Percentiles rank a stretch among this genome's conserved stretches.
Evolutionary conservation across 1,140 invertebrate genomes (phyloP).

Genomic region (Pseudomyrmex gracilis): DNA sequence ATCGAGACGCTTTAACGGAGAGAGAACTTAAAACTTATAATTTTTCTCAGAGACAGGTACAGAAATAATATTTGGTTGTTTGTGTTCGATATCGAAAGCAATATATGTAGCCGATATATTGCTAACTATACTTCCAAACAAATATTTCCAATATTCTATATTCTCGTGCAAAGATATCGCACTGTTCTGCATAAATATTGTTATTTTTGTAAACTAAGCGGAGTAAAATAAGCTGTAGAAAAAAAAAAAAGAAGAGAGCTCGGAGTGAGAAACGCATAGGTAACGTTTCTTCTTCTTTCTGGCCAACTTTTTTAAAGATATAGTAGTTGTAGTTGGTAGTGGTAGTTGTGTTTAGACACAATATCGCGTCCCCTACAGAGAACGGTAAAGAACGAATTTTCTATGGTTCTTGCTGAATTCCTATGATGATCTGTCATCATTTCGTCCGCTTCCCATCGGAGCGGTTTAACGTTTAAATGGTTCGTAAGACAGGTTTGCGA

Average conservation of each 20-base stretch:
- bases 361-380: neutral
- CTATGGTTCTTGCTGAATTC: neutral
- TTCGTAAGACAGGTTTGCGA: neutral
- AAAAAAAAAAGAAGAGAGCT: no score
- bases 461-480: slow-evolving; percentile 46
- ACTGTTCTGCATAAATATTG: no score
- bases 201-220: no score
- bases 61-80: neutral
- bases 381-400: neutral
- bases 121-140: neutral
- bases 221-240: no score
- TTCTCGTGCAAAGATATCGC: no score
- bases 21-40: slow-evolving; percentile 17
- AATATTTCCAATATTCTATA: neutral
- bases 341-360: slow-evolving; percentile 1
- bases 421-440: slow-evolving; percentile 5
- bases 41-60: neutral
- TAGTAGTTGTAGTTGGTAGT: no score
- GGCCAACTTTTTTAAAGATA: no score
- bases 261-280: no score
- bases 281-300: no score
- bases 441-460: slow-evolving; percentile 16
- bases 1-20: neutral
- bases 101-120: neutral
- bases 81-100: no score